Evolutionary conservation across 2,888 invertebrate species (phyloP).

Genomic region (Elegia similella): DNA sequence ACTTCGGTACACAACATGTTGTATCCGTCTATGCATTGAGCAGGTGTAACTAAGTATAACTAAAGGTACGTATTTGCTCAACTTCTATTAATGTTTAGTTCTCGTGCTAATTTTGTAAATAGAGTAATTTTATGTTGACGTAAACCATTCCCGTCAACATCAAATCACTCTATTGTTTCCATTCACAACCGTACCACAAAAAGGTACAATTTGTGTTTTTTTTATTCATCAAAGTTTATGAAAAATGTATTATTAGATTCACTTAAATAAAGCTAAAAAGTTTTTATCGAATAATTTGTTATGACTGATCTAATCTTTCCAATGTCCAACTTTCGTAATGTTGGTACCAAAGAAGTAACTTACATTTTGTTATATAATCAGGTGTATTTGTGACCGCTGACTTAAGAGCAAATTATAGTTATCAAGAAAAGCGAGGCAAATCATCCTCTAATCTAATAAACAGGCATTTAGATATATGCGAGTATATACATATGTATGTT

Average conservation of each 20-base stretch:
- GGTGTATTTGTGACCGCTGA: not conserved
- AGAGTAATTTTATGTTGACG: too few relatives aligned
- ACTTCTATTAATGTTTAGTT: too few relatives aligned
- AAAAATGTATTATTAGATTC: too few relatives aligned
- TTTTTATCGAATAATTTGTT: not conserved
- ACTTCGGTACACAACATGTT: constrained; percentile 17
- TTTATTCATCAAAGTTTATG: too few relatives aligned
- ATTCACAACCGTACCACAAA: too few relatives aligned
- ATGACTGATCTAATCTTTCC: not conserved
- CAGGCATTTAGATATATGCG: not conserved
- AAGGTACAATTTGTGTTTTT: too few relatives aligned
- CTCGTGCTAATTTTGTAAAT: too few relatives aligned
- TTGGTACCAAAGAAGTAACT: not conserved
- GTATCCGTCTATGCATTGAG: not conserved
- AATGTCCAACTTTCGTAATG: not conserved
- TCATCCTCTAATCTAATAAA: constrained; percentile 3
- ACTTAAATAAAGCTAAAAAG: not conserved
- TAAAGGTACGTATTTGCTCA: not conserved
- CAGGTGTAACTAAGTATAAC: not conserved
- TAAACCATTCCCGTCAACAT: too few relatives aligned
- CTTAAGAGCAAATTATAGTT: not conserved
- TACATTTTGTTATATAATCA: not conserved
- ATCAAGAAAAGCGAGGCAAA: not conserved
- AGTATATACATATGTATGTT: constrained; percentile 22
- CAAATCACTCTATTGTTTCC: too few relatives aligned